phyloP scores from a whole-genome alignment of 2,797 vertebrate genomes.

The Thunnus albacares region DNA sequence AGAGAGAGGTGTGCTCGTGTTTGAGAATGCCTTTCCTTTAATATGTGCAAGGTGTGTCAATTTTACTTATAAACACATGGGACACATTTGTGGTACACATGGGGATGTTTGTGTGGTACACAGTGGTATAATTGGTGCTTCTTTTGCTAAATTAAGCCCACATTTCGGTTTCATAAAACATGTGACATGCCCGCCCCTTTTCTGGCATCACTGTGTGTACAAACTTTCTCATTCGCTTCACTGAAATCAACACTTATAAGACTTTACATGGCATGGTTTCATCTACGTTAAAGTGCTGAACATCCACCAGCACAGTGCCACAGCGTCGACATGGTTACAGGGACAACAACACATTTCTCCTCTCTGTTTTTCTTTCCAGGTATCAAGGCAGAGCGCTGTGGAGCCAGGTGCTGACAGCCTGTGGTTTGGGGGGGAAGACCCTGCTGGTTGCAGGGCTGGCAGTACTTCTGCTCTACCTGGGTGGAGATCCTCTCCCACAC shows the following conservation, averaged over 20 bases:
- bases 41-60: too few species aligned
- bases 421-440: conserved; percentile 52
- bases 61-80: neutral
- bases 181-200: too few species aligned
- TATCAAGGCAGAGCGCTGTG: conserved; percentile 46
- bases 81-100: neutral
- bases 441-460: conserved; percentile 53
- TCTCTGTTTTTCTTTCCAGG: conserved; percentile 51
- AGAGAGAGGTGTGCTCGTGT: neutral
- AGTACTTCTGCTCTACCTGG: conserved; percentile 52
- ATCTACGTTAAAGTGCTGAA: neutral
- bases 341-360: neutral
- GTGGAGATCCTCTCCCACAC: conserved; percentile 18
- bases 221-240: too few species aligned
- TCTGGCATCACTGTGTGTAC: too few species aligned
- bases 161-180: neutral
- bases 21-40: neutral
- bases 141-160: neutral
- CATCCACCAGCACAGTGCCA: too few species aligned
- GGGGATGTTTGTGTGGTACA: neutral
- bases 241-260: too few species aligned
- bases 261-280: neutral
- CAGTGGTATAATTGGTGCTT: neutral
- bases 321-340: too few species aligned
- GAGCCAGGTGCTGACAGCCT: conserved; percentile 55